Evolutionary conservation across 2,113 vertebrate genomes (phyloP).

Genomic region (Gobiocypris rarus): DNA sequence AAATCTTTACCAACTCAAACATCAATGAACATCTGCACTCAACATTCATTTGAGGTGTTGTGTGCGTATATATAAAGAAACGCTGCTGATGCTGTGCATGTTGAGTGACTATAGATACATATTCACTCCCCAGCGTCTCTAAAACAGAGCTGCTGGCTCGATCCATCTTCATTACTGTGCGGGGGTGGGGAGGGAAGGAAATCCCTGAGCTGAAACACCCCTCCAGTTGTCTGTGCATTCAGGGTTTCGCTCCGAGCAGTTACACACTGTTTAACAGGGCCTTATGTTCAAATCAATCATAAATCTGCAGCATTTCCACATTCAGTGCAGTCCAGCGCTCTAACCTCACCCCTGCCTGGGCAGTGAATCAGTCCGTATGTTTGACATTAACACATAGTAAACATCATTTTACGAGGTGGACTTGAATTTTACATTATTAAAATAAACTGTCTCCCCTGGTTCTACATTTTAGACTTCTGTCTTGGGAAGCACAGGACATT

Average conservation of each 20-base stretch:
- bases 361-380: slow-evolving; percentile 22
- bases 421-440: slow-evolving; percentile 16
- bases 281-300: slow-evolving; percentile 42
- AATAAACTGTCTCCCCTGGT: slow-evolving; percentile 30
- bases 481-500: slow-evolving; percentile 1
- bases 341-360: slow-evolving; percentile 6
- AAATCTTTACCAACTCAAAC: slow-evolving; percentile 10
- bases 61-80: neutral
- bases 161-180: slow-evolving; percentile 71
- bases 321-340: neutral
- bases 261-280: slow-evolving; percentile 24
- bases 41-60: neutral
- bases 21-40: neutral
- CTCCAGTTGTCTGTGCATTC: slow-evolving; percentile 7
- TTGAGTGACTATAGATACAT: slow-evolving; percentile 48
- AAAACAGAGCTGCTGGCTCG: slow-evolving; percentile 66
- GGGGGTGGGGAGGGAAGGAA: slow-evolving; percentile 68
- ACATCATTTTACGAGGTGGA: slow-evolving; percentile 30
- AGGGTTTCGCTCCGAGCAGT: slow-evolving; percentile 28
- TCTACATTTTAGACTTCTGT: slow-evolving; percentile 19
- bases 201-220: slow-evolving; percentile 41
- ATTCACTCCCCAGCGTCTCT: slow-evolving; percentile 61
- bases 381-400: slow-evolving; percentile 41
- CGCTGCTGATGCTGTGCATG: slow-evolving; percentile 16
- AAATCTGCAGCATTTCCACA: slow-evolving; percentile 7